These are phyloP conservation scores for Pachymerium ferrugineum DNA, from an alignment of 2,888 invertebrate species.

Conservation along the genomic window DNA sequence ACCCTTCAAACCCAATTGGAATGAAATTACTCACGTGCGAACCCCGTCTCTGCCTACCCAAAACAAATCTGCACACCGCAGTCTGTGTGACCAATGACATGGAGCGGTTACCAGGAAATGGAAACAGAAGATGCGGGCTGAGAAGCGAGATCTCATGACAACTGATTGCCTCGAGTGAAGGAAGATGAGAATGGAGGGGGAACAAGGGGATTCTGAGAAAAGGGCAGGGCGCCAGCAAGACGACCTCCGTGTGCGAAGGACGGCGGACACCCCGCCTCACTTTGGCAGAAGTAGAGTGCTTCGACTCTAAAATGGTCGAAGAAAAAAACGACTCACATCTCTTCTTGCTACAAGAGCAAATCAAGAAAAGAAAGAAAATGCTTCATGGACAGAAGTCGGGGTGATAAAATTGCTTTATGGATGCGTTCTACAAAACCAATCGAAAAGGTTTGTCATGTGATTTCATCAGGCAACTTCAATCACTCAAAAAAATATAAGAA, in stretches of 20 bases:
- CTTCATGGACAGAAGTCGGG: conserved; percentile 15
- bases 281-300: not conserved
- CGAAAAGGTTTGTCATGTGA: not conserved
- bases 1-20: not conserved
- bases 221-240: conserved; percentile 18
- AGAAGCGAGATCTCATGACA: not conserved
- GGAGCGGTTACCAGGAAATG: conserved; percentile 6
- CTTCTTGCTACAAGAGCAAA: not conserved
- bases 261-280: not conserved
- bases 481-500: no score
- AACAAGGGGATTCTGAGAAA: not conserved
- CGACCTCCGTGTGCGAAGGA: conserved; percentile 9
- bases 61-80: conserved; percentile 10
- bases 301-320: not conserved
- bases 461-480: not conserved
- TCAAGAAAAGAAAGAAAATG: conserved; percentile 14
- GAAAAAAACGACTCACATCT: not conserved
- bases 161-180: not conserved
- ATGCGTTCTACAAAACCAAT: not conserved
- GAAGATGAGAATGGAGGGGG: not conserved
- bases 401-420: conserved; percentile 18
- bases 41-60: not conserved
- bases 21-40: not conserved
- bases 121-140: conserved; percentile 12
- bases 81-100: conserved; percentile 21